Base-by-base conservation (phyloP, 2,113 vertebrate species). In the Struthidea cinerea region DNA sequence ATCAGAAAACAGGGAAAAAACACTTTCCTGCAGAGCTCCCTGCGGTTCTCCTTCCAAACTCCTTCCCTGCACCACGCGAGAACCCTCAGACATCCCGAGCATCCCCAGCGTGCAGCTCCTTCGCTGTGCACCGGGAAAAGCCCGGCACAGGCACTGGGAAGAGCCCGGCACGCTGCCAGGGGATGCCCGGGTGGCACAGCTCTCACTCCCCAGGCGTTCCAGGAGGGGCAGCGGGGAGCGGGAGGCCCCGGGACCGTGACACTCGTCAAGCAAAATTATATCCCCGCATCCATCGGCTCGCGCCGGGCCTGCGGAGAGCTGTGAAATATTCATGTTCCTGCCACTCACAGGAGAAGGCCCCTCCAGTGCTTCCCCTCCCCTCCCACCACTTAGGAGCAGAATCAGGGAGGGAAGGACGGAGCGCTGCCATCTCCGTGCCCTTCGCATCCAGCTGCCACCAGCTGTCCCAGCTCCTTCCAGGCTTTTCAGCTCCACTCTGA, bases 381-480 rank as follows among this genome's bases (percentile, higher is more conserved):
- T 27, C 9, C 12, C n/a, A 6, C 5, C 9, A 3, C 27, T 6
- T 6, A 0, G 24, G 78, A 57, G 85, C 10, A 9, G 33, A 26
- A 24, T 2, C 9, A 3, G 27, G 9, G 50, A 49, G 26, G 7
- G 17, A 21, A 21, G 52, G 12, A 28, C 19, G 52, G n/a, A 75
- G 17, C 1, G 0, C 53, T 50, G 87, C 60, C 46, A 39, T 1
- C 47, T 4, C 76, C 0, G 0, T 11, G 30, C 32, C 21, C 80
- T 46, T 32, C 8, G 1, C 52, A 6, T 8, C 47, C 86, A 30
- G 44, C 44, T n/a, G 87, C 52, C 60, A n/a, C 46, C 52, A 4
- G 32, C 85, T 16, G 4, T 13, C 46, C 60, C 4, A 2, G 16
- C 3, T 10, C n/a, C 19, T 5, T n/a, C 11, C 2, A 4, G 5